A percentile compares a stretch with the other conserved stretches of the same genome.
Evolutionary conservation across 2,113 vertebrate species (phyloP).

Genomic region (Eptesicus fuscus): DNA sequence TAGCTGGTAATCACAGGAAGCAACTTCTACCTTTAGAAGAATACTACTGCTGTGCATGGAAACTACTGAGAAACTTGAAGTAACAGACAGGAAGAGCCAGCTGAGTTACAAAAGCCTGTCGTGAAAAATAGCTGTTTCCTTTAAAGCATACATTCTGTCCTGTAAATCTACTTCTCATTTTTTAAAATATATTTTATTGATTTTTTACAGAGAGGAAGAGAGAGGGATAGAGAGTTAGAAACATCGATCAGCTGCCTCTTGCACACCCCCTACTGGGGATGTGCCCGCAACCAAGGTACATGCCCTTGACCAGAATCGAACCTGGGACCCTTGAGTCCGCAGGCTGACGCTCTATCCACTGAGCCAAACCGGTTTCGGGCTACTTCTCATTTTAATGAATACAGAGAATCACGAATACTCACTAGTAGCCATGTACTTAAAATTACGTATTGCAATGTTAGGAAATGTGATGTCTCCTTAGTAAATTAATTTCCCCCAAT

Average conservation of each 20-base stretch:
- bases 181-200: too few relatives aligned
- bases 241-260: too few relatives aligned
- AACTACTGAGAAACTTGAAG: neutral
- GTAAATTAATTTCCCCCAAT: neutral
- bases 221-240: too few relatives aligned
- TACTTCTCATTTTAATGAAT: neutral
- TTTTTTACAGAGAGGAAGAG: too few relatives aligned
- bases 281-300: too few relatives aligned
- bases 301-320: too few relatives aligned
- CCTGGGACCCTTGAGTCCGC: too few relatives aligned
- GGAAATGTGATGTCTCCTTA: neutral
- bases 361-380: too few relatives aligned
- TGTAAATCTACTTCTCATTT: neutral
- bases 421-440: neutral
- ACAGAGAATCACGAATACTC: neutral
- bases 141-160: neutral
- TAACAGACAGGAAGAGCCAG: neutral
- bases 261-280: too few relatives aligned
- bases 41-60: neutral
- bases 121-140: neutral
- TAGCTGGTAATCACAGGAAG: constrained; percentile 37
- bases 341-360: too few relatives aligned
- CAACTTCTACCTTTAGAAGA: constrained; percentile 24
- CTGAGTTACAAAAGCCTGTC: neutral
- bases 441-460: neutral